A percentile compares a stretch with the other conserved stretches of the same genome.
These are phyloP conservation scores for Leucosticte australis DNA, from an alignment of 2,113 vertebrate species.

Conservation along the genomic window DNA sequence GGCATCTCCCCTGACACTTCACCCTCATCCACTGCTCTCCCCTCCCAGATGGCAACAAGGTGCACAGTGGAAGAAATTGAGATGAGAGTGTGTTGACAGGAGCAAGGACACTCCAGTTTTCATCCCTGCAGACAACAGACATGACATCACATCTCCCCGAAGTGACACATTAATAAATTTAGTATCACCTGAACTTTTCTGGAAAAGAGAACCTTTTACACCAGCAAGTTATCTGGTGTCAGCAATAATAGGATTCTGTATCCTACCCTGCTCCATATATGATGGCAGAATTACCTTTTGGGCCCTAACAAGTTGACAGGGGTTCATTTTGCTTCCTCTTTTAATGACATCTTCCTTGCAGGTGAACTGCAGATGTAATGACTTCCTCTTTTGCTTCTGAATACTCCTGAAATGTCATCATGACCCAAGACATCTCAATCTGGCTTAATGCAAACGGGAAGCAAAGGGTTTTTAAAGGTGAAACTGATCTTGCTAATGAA, in stretches of 20 bases:
- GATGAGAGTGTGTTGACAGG: constrained; percentile 89
- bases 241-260: constrained; percentile 88
- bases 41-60: constrained; percentile 80
- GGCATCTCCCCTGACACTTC: constrained; percentile 73
- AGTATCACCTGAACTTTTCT: constrained; percentile 93
- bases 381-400: constrained; percentile 72
- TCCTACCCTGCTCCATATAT: constrained; percentile 76
- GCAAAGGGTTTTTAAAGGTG: constrained; percentile 76
- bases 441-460: constrained; percentile 72
- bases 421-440: constrained; percentile 77
- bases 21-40: constrained; percentile 62
- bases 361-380: constrained; percentile 83
- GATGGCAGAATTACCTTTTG: constrained; percentile 85
- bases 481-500: constrained; percentile 79
- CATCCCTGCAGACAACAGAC: constrained; percentile 83
- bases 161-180: constrained; percentile 94
- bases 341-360: constrained; percentile 83
- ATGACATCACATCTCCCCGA: constrained; percentile 83
- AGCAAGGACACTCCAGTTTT: constrained; percentile 82
- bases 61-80: constrained; percentile 85
- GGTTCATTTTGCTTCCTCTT: constrained; percentile 88
- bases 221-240: constrained; percentile 80
- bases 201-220: constrained; percentile 83
- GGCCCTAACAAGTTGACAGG: constrained; percentile 89
- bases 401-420: constrained; percentile 76